Percentiles rank a stretch among this genome's conserved stretches.
phyloP scores from a whole-genome alignment of 1,140 invertebrate species.

The Philopotamus ludificatus region DNA sequence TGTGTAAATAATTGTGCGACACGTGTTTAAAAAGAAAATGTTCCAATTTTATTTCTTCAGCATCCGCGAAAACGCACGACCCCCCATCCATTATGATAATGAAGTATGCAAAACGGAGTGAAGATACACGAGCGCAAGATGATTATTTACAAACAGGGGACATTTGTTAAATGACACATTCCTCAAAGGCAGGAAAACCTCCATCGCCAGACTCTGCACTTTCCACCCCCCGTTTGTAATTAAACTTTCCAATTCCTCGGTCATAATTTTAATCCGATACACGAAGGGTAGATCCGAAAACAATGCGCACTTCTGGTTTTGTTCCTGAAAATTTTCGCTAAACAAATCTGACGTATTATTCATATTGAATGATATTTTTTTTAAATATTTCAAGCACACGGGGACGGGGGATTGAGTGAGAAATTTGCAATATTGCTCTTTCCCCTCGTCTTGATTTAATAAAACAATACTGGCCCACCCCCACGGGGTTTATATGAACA shows the following conservation, averaged over 20 bases:
- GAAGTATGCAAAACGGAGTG: background rate
- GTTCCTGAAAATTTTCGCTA: background rate
- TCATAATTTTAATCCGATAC: conserved; percentile 35
- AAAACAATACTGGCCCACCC: conserved; percentile 1
- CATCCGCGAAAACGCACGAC: no score
- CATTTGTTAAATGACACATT: conserved; percentile 26
- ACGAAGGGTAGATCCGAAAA: background rate
- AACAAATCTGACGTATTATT: no score
- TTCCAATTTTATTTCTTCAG: no score
- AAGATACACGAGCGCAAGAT: background rate
- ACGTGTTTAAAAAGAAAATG: no score
- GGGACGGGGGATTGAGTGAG: no score
- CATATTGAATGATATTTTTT: no score
- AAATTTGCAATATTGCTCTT: no score
- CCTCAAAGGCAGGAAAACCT: conserved; percentile 11
- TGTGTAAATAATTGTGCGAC: no score
- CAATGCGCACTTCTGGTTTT: background rate
- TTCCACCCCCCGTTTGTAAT: conserved; percentile 22
- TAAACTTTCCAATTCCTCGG: conserved; percentile 31
- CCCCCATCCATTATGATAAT: no score
- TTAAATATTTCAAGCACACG: no score
- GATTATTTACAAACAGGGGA: conserved; percentile 7
- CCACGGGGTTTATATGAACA: background rate
- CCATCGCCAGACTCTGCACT: background rate
- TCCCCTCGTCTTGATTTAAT: background rate